Base-by-base conservation (phyloP, 2,888 invertebrate species). In the Caenorhabditis zanzibari region DNA sequence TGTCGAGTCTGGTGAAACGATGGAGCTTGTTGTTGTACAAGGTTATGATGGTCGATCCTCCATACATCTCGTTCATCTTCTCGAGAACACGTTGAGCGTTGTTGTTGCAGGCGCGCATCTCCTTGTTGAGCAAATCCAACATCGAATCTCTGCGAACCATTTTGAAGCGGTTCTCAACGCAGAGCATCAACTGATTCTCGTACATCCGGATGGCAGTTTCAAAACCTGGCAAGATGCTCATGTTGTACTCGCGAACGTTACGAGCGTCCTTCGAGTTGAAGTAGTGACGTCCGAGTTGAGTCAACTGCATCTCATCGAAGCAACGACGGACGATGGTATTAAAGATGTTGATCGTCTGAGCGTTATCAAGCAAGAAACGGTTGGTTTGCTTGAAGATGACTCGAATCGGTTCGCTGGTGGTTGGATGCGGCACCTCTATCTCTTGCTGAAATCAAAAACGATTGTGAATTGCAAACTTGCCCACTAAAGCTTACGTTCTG, bases 21-120 rank as follows among this genome's bases (percentile, higher is more conserved):
- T 97, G 97, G 0, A 96, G 95, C 88, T 95, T 95, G 92, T 97
- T 97, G 92, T 97, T 98, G 92, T 98, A 88, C 84, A 77, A 94
- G 0, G 96, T 96, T 91, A 97, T 94, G 0, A 97, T 95, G 0
- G 95, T 95, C n/a, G 93, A 93, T 0, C 96, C 95, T 1, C 95
- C 92, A 0, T 96, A 81, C 68, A 79, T 68, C 63, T 85, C 81
- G n/a, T 86, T 82, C 68, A 84, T 81, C 47, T 81, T 85, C 24
- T 76, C 76, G 22, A 69, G 71, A 14, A 72, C 69, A 19, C 74
- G 75, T 14, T 32, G 19, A 3, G n/a, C 49, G 24, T 74, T 59
- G 52, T 68, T 56, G 6, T 73, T 54, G 19, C 63, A 47, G 0
- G 41, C 14, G 16, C 52, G 22, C 59, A 74, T 58, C 44, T 77